Evolutionary conservation across 2,797 vertebrate species (phyloP), one percentile per base, ranked within the genome.

Genomic region (Harpagifer antarcticus): DNA sequence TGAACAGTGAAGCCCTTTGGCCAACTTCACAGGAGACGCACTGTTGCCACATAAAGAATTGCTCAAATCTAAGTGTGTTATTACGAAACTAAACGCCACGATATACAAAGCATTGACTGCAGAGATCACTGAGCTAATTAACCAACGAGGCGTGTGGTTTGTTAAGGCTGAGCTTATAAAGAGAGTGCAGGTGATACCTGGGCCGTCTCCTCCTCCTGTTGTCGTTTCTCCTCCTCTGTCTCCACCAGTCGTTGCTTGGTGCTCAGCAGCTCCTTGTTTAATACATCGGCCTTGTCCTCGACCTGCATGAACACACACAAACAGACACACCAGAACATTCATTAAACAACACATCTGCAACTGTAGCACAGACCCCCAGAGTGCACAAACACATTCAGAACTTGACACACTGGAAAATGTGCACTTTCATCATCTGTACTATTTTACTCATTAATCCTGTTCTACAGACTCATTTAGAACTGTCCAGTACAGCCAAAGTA

Each of bases 251-350:
- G 96, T 85, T 99, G 97, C 68, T 99, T 99, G 65, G 98, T 99
- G 91, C 97, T 90, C 68, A 99, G 95, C 71, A 99, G 95, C 84
- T 99, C 98, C 89, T 99, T 99, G 90, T 98, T 99, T 92, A 99
- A 68, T 68, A 99, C 96, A 54, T 99, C 98, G 0, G 98, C 97
- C 90, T 99, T 99, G 93, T 99, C 98, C 91, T 99, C 98, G 3
- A 96, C 97, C 98, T 99, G 89, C 2, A 31, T 15, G 72, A 17
- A 59, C 31, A 66, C 43, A 66, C 9, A 19, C 16, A 73, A 19
- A 59, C 31, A 65, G 23, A 60, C 0, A 19, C 2, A 31, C 11
- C 33, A 47, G 20, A 57, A 44, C n/a, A 15, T 20, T 54, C 16
- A 42, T 42, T 70, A 59, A 64, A 67, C 11, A 56, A 3, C 9